Evolutionary conservation across 2,888 invertebrate species (phyloP).

Genomic region (Epistrophella euchroma): DNA sequence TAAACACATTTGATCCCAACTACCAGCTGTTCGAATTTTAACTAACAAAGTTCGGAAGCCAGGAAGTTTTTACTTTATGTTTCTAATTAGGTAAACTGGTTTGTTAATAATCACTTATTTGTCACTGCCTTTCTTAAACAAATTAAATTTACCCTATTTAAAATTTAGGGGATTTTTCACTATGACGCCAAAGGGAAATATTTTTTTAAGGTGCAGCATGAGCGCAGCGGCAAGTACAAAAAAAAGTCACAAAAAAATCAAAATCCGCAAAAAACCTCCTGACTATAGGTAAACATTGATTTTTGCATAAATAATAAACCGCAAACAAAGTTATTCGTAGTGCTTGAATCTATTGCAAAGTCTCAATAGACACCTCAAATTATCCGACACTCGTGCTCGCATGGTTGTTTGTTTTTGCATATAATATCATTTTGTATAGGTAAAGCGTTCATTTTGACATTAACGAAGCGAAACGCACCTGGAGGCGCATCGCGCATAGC

Average conservation of each 20-base stretch:
- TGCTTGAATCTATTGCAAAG: conserved; percentile 45
- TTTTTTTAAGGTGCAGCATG: conserved; percentile 67
- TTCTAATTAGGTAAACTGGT: no score
- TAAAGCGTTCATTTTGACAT: conserved; percentile 62
- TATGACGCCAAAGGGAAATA: conserved; percentile 29
- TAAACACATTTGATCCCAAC: no score
- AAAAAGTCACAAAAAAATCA: neutral
- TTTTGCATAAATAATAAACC: conserved; percentile 61
- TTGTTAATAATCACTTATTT: no score
- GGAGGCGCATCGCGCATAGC: conserved; percentile 40
- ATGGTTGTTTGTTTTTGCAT: neutral
- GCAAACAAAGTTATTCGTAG: conserved; percentile 11
- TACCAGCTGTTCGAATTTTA: no score
- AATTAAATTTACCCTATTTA: conserved; percentile 18
- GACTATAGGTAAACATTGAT: conserved; percentile 69
- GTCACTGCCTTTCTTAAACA: neutral
- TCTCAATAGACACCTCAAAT: conserved; percentile 64
- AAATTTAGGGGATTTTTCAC: neutral
- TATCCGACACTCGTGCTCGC: conserved; percentile 46
- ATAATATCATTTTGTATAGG: neutral
- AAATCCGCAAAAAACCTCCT: conserved; percentile 1
- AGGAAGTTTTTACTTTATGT: no score
- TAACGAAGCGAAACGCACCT: conserved; percentile 72
- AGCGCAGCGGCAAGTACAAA: neutral
- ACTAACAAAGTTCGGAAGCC: no score